Evolutionary conservation across 2,888 invertebrate species (phyloP).

Genomic region (Temnothorax unifasciatus): DNA sequence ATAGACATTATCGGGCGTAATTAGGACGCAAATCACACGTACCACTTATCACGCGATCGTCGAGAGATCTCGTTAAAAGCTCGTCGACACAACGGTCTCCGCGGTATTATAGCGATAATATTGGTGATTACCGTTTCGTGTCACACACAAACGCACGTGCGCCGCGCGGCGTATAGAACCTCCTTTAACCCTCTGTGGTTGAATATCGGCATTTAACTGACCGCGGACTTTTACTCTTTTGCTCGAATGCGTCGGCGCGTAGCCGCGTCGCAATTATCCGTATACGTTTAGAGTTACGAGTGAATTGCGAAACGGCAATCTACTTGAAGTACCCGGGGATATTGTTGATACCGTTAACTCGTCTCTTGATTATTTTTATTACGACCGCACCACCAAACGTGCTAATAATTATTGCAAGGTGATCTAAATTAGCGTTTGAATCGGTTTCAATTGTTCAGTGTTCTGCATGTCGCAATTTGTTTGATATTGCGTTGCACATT

Average conservation of each 20-base stretch:
- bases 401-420: neutral
- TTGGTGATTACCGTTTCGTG: constrained; percentile 56
- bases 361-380: constrained; percentile 29
- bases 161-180: constrained; percentile 30
- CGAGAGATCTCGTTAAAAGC: constrained; percentile 43
- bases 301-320: constrained; percentile 37
- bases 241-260: constrained; percentile 29
- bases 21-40: constrained; percentile 56
- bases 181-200: constrained; percentile 43
- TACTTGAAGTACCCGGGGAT: constrained; percentile 7
- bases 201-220: constrained; percentile 45
- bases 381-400: neutral
- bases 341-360: constrained; percentile 42
- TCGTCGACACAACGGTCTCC: constrained; percentile 52
- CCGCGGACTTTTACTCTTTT: constrained; percentile 44
- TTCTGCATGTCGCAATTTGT: neutral
- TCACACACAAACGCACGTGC: constrained; percentile 14
- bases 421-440: constrained; percentile 8
- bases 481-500: neutral
- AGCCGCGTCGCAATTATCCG: constrained; percentile 22
- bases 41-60: constrained; percentile 46
- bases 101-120: constrained; percentile 60
- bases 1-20: constrained; percentile 53
- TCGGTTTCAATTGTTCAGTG: too few relatives aligned
- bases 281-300: constrained; percentile 19